Conservation (phyloP, 2,113 vertebrate genomes). For the Girardinichthys multiradiatus region DNA sequence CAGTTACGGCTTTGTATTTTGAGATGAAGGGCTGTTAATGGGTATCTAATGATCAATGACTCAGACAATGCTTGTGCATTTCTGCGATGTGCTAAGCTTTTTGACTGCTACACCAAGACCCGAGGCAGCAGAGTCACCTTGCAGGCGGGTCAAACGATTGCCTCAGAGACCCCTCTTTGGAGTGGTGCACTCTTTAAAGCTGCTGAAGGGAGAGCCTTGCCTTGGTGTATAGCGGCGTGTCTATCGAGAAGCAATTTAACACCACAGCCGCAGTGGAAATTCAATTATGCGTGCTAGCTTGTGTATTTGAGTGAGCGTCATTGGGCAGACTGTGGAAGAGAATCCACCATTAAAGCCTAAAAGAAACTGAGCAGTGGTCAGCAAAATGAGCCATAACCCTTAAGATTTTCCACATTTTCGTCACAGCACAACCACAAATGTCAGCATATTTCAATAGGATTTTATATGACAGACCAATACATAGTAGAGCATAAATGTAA, state of each 20-base stretch:
- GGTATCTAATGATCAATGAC: slow-evolving; percentile 29
- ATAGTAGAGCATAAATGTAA: too few species aligned
- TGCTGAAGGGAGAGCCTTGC: slow-evolving; percentile 1
- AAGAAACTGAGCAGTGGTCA: neutral
- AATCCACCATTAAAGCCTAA: slow-evolving; percentile 13
- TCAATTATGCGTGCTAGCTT: slow-evolving; percentile 27
- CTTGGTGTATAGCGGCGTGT: neutral
- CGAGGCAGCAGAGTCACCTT: slow-evolving; percentile 19
- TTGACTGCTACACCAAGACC: slow-evolving; percentile 44
- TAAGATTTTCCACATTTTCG: neutral
- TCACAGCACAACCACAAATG: neutral
- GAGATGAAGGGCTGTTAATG: slow-evolving; percentile 40
- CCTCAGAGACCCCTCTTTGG: neutral
- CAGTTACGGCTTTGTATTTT: slow-evolving; percentile 39
- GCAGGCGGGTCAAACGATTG: slow-evolving; percentile 40
- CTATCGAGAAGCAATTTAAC: slow-evolving; percentile 15
- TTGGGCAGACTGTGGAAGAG: neutral
- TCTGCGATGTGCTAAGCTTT: slow-evolving; percentile 45
- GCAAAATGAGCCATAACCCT: neutral
- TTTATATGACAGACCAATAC: neutral
- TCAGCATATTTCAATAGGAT: neutral
- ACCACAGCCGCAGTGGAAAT: slow-evolving; percentile 31
- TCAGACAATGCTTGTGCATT: slow-evolving; percentile 48
- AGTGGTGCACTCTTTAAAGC: slow-evolving; percentile 1
- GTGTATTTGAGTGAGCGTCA: slow-evolving; percentile 1